These are phyloP conservation scores for Ceratina japonica DNA, from an alignment of 1,140 invertebrate species.

Conservation along the genomic window DNA sequence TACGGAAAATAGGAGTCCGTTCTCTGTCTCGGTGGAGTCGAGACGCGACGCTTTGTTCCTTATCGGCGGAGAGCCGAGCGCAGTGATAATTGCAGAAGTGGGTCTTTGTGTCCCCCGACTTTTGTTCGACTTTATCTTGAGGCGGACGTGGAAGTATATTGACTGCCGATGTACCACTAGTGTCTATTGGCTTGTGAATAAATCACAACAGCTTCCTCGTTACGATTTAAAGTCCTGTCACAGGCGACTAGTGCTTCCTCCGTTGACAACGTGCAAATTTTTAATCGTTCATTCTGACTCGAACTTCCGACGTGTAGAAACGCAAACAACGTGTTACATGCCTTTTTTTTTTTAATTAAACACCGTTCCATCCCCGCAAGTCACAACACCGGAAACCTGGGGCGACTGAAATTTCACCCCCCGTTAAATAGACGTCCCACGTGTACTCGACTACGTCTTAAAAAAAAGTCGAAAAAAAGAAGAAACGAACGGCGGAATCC, in stretches of 20 bases:
- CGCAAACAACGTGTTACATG: too few species aligned
- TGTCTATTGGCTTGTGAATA: not conserved
- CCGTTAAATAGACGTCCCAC: not conserved
- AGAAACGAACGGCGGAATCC: not conserved
- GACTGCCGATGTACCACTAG: not conserved
- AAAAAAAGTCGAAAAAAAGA: too few species aligned
- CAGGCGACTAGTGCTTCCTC: not conserved
- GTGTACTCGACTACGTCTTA: too few species aligned
- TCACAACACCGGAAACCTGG: not conserved
- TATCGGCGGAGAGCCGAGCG: conserved; percentile 4
- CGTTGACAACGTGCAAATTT: too few species aligned
- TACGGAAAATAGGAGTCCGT: not conserved
- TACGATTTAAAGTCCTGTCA: not conserved
- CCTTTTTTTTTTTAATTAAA: not conserved
- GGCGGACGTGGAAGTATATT: too few species aligned
- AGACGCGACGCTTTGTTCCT: conserved; percentile 19
- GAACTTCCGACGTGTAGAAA: too few species aligned
- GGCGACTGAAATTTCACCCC: not conserved
- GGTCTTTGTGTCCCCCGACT: conserved; percentile 14
- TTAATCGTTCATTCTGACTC: too few species aligned
- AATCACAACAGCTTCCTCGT: too few species aligned
- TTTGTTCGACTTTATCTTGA: conserved; percentile 1
- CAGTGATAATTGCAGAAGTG: conserved; percentile 14
- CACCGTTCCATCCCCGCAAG: not conserved
- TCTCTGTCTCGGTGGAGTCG: not conserved